phyloP scores from a whole-genome alignment of 2,888 invertebrate genomes.

The Phaonia tiefii region DNA sequence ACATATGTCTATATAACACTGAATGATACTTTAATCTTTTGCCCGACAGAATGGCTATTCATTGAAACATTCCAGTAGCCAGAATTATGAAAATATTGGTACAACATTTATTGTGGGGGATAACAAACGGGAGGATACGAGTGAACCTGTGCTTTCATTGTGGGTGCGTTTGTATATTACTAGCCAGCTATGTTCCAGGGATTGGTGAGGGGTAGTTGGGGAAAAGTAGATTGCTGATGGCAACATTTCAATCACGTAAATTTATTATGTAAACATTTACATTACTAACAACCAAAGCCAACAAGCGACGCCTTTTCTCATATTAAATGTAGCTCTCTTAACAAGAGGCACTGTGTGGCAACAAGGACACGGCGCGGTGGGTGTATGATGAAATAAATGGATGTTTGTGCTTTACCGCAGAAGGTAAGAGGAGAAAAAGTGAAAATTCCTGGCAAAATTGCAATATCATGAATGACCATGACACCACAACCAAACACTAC shows the following conservation, averaged over 20 bases:
- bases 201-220: too few species aligned
- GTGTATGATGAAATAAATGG: too few species aligned
- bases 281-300: conserved; percentile 46
- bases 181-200: too few species aligned
- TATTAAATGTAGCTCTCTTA: conserved; percentile 62
- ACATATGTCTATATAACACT: neutral
- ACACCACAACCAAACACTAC: conserved; percentile 1
- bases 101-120: neutral
- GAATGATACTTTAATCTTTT: conserved; percentile 10
- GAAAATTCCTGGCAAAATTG: conserved; percentile 46
- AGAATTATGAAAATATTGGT: neutral
- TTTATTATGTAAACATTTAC: conserved; percentile 79
- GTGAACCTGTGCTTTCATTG: too few species aligned
- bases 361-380: too few species aligned
- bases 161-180: too few species aligned
- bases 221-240: conserved; percentile 69
- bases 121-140: too few species aligned
- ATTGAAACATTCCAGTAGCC: conserved; percentile 3
- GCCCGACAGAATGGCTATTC: conserved; percentile 2
- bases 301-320: conserved; percentile 52
- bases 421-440: conserved; percentile 31
- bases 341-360: too few species aligned
- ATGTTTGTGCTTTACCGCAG: too few species aligned
- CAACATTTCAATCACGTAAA: conserved; percentile 80
- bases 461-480: conserved; percentile 46